phyloP scores from a whole-genome alignment of 2,797 vertebrate species.

The Sphenodon punctatus region DNA sequence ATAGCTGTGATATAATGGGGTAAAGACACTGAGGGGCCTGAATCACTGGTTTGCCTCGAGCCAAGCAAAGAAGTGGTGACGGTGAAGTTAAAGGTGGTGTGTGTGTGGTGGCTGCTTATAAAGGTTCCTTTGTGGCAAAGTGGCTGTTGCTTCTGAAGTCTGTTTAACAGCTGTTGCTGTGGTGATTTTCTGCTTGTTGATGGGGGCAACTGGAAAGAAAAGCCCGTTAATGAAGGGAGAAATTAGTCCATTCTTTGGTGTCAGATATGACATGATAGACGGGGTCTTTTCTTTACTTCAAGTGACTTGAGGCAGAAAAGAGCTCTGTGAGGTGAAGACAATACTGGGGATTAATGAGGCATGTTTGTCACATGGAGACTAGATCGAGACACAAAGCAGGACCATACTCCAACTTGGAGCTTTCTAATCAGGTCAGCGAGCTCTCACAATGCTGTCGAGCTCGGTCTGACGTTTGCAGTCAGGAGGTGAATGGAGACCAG shows the following conservation, averaged over 20 bases:
- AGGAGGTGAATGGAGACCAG: neutral
- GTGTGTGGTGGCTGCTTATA: neutral
- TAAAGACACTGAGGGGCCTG: neutral
- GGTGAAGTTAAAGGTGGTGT: neutral
- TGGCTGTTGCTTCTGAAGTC: neutral
- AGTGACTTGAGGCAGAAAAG: slow-evolving; percentile 10
- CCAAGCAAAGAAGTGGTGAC: neutral
- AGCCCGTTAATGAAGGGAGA: slow-evolving; percentile 45
- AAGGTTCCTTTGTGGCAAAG: neutral
- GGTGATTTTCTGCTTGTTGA: neutral
- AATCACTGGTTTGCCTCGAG: slow-evolving; percentile 17
- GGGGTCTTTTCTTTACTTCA: neutral
- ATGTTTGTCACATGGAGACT: neutral
- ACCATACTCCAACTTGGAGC: neutral
- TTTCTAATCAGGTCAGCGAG: neutral
- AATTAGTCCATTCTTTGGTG: slow-evolving; percentile 5
- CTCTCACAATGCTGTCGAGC: neutral
- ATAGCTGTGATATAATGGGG: neutral
- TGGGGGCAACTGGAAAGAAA: neutral
- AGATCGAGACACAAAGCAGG: neutral
- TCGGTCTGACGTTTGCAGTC: neutral
- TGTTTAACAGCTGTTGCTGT: slow-evolving; percentile 38
- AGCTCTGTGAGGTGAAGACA: neutral
- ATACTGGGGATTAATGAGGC: slow-evolving; percentile 19
- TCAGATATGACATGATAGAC: slow-evolving; percentile 4